A percentile compares a stretch with the other conserved stretches of the same genome.
Evolutionary conservation across 2,888 invertebrate genomes (phyloP).

Genomic region (Apamea monoglypha): DNA sequence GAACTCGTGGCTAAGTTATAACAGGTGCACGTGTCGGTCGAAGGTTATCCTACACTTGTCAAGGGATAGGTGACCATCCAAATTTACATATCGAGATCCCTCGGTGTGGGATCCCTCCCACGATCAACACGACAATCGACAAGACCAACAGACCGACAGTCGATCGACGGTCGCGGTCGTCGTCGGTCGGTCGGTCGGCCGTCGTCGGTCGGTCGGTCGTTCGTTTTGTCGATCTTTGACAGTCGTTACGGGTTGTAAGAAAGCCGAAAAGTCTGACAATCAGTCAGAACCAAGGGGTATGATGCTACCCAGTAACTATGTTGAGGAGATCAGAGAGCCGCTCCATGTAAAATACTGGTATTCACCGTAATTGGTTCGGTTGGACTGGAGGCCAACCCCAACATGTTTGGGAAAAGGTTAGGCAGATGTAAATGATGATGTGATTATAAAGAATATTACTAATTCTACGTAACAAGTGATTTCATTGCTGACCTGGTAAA

Average conservation of each 20-base stretch:
- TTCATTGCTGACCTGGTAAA: constrained; percentile 9
- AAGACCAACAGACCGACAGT: too few relatives aligned
- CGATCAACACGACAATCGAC: too few relatives aligned
- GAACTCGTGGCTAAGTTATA: too few relatives aligned
- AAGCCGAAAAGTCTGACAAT: neutral
- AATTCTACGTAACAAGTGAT: neutral
- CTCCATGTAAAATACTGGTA: neutral
- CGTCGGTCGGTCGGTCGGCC: too few relatives aligned
- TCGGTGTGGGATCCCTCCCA: too few relatives aligned
- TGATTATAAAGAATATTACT: neutral
- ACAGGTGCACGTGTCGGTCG: neutral
- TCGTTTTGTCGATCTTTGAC: neutral
- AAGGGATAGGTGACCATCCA: neutral
- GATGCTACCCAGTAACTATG: too few relatives aligned
- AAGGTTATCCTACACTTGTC: neutral
- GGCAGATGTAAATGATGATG: too few relatives aligned
- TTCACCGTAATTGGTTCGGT: too few relatives aligned
- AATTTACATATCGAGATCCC: neutral
- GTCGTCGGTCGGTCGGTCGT: too few relatives aligned
- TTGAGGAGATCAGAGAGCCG: too few relatives aligned
- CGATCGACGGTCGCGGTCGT: too few relatives aligned
- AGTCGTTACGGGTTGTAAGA: neutral
- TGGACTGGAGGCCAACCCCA: neutral
- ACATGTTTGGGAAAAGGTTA: neutral
- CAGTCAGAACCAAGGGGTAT: too few relatives aligned